These are phyloP conservation scores for Onthophagus sagittarius DNA, from an alignment of 2,888 invertebrate genomes.

Conservation along the genomic window DNA sequence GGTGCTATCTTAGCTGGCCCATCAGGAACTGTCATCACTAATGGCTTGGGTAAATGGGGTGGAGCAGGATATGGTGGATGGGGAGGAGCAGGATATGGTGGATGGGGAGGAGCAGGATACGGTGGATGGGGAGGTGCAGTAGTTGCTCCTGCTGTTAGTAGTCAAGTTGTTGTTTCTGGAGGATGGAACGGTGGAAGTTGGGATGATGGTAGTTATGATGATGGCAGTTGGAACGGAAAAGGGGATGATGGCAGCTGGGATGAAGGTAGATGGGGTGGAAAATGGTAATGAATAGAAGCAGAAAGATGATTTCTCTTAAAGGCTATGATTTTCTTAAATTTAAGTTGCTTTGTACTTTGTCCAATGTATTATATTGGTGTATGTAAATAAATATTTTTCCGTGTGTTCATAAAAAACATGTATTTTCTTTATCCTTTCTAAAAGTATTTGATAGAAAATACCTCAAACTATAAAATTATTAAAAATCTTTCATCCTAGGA, in stretches of 20 bases:
- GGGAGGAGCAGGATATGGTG: conserved; percentile 14
- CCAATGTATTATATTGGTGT: not conserved
- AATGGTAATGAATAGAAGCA: conserved; percentile 5
- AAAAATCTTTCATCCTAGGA: too few relatives aligned
- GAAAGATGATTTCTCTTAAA: not conserved
- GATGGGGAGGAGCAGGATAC: conserved; percentile 5
- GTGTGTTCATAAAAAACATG: not conserved
- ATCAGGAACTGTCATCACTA: conserved; percentile 21
- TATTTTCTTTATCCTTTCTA: not conserved
- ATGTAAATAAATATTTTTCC: not conserved
- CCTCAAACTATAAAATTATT: too few relatives aligned
- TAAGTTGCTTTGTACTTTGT: not conserved
- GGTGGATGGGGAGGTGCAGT: not conserved
- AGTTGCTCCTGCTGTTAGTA: not conserved
- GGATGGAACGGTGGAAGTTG: conserved; percentile 17
- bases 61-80: conserved; percentile 2
- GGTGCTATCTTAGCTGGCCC: conserved; percentile 26
- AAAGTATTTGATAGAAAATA: not conserved
- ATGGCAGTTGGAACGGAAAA: not conserved
- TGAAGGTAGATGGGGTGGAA: not conserved
- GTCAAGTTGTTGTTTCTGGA: conserved; percentile 1
- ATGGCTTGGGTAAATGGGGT: not conserved
- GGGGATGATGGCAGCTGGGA: conserved; percentile 4
- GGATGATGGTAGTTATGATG: conserved; percentile 17
- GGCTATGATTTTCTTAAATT: conserved; percentile 5